These are phyloP conservation scores for Dinothrombium tinctorium DNA, from an alignment of 1,140 invertebrate species.

Conservation along the genomic window DNA sequence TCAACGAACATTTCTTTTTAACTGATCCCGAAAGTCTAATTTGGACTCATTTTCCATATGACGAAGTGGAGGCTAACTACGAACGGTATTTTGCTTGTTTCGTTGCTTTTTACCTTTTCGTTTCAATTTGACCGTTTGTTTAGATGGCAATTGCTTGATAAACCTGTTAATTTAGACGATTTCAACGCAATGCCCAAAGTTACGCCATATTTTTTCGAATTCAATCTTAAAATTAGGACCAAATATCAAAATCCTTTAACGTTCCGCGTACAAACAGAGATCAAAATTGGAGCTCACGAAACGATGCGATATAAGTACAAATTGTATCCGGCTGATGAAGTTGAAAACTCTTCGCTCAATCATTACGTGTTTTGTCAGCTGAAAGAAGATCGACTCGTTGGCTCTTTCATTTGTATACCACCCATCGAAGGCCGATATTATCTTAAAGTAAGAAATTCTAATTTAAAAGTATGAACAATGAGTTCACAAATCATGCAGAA, in stretches of 20 bases:
- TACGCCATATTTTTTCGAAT: conserved; percentile 21
- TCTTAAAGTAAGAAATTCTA: conserved; percentile 17
- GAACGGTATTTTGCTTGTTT: conserved; percentile 15
- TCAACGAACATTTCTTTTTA: conserved; percentile 25
- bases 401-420: conserved; percentile 19
- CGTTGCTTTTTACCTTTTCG: neutral
- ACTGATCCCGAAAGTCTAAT: conserved; percentile 30
- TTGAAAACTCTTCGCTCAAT: conserved; percentile 19
- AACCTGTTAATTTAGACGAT: conserved; percentile 25
- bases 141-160: conserved; percentile 29
- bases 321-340: conserved; percentile 16
- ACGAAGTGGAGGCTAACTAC: conserved; percentile 20
- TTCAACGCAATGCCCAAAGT: conserved; percentile 27
- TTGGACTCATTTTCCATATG: conserved; percentile 29
- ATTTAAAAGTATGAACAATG: too few species aligned
- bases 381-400: conserved; percentile 18
- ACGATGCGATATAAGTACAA: conserved; percentile 18
- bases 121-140: conserved; percentile 4
- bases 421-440: conserved; percentile 17
- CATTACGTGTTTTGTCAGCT: conserved; percentile 21
- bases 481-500: too few species aligned
- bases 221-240: conserved; percentile 16
- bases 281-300: conserved; percentile 16
- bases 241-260: conserved; percentile 16
- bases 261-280: conserved; percentile 16